Base-by-base conservation (phyloP, 2,888 invertebrate species). In the Phyllotreta striolata region DNA sequence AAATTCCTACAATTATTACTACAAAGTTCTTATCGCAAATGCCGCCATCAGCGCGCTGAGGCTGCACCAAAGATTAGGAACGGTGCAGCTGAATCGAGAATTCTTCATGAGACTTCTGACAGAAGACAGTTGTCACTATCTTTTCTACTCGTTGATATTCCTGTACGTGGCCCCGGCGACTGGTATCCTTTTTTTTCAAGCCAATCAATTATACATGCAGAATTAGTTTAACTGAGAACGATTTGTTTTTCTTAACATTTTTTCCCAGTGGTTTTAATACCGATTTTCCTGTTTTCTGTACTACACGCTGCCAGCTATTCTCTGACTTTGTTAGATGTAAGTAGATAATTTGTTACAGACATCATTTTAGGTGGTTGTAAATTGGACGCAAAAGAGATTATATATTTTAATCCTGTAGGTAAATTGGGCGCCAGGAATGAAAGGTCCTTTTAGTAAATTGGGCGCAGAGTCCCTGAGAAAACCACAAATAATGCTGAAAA, bases 121-220 rank as follows among this genome's bases (percentile, higher is more conserved):
- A 24, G 98, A 99, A 82, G 95, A 95, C 83, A 96, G 96, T 74
- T 96, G 95, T 68, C 99, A 99, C 81, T 99, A 99, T 79, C 85
- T 99, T 70, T 90, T 98, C 84, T 99, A 92, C 83, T 95, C 96
- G 49, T 84, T 97, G 73, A 94, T 98, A 78, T 99, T 99, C 82
- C 87, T 98, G 76, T 95, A 93, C 81, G 91, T 92, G 39, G 85
- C 91, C 62, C 96, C 98, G 34, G 89, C 95, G 57, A 89, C 96
- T 71, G 85, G 95, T 95, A 93, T 90, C 90, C 90, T 90, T 91
- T 87, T 39, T 9, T 57, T 12, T 1, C 51, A 52, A 56, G n/a
- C 34, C 6, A 10, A 52, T 24, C 24, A 24, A 51, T 37, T 35
- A 8, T 56, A 41, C 54, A 12, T 13, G 1, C 13, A 10, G 10